Conservation (phyloP, 2,797 vertebrate genomes). For the Etheostoma nigrum region DNA sequence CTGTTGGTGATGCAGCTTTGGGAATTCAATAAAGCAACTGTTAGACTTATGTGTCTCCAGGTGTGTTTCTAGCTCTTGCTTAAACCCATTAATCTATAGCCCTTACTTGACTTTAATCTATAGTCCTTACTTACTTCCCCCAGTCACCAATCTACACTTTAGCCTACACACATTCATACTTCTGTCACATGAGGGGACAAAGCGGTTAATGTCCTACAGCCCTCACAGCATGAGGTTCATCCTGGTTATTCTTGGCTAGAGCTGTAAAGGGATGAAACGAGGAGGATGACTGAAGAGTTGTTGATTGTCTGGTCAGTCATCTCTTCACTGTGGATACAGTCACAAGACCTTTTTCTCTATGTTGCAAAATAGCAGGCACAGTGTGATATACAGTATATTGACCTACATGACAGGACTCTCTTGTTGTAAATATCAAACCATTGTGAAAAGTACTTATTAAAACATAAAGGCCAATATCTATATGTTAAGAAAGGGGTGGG, state of each 20-base stretch:
- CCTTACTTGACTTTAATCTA: not conserved
- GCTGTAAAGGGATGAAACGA: constrained; percentile 25
- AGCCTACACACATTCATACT: not conserved
- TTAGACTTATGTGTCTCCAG: constrained; percentile 21
- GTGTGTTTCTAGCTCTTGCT: constrained; percentile 1
- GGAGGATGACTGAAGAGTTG: constrained; percentile 5
- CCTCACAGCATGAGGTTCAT: constrained; percentile 21
- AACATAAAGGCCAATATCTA: too few species aligned
- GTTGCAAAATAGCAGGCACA: not conserved
- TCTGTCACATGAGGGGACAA: constrained; percentile 28
- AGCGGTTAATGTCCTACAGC: constrained; percentile 15
- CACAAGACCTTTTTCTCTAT: constrained; percentile 3
- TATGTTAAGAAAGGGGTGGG: not conserved
- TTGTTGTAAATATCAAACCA: not conserved
- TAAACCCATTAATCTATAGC: not conserved
- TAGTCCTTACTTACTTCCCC: not conserved
- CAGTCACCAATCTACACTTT: not conserved
- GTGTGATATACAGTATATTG: not conserved
- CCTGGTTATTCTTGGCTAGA: constrained; percentile 12
- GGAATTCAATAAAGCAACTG: constrained; percentile 71
- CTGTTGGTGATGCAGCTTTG: constrained; percentile 60
- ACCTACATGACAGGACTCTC: not conserved
- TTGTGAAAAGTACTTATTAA: not conserved
- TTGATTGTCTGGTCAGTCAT: not conserved
- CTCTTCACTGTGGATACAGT: constrained; percentile 20